phyloP scores from a whole-genome alignment of 2,797 vertebrate genomes.

The Falco columbarius region DNA sequence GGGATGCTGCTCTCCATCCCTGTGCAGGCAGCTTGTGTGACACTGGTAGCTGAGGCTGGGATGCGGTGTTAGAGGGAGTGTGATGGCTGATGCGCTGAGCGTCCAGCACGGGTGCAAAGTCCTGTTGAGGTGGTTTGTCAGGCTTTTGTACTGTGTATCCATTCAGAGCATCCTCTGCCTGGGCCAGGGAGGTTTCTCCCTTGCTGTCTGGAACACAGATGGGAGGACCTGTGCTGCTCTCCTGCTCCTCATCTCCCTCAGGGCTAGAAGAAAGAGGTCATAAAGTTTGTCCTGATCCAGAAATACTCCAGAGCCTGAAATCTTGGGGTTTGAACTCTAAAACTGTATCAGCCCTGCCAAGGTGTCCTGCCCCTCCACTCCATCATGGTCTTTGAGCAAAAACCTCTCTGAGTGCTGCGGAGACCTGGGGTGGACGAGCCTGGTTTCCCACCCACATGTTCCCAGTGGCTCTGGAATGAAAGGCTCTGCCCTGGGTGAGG shows the following conservation, averaged over 20 bases:
- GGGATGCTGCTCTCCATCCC: not conserved
- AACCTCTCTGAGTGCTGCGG: not conserved
- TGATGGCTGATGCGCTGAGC: not conserved
- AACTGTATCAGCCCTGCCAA: not conserved
- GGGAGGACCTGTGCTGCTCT: not conserved
- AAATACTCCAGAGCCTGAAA: not conserved
- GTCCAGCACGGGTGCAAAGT: not conserved
- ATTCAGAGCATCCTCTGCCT: not conserved
- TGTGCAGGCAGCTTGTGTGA: not conserved
- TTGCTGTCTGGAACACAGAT: not conserved
- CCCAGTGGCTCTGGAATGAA: not conserved
- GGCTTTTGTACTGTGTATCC: not conserved
- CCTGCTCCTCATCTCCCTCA: not conserved
- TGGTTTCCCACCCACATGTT: not conserved
- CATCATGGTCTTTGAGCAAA: not conserved
- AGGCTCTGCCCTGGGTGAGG: not conserved
- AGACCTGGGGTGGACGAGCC: rapidly evolving
- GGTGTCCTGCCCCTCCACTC: not conserved
- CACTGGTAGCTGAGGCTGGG: rapidly evolving
- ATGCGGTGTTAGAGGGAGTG: not conserved
- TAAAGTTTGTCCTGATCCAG: not conserved
- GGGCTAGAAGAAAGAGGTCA: not conserved
- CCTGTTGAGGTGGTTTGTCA: rapidly evolving
- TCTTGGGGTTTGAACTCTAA: not conserved
- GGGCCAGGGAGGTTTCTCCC: not conserved